Percentiles rank a stretch among this genome's conserved stretches.
Conservation (phyloP, 2,888 invertebrate species). For the Megastigmus dorsalis region DNA sequence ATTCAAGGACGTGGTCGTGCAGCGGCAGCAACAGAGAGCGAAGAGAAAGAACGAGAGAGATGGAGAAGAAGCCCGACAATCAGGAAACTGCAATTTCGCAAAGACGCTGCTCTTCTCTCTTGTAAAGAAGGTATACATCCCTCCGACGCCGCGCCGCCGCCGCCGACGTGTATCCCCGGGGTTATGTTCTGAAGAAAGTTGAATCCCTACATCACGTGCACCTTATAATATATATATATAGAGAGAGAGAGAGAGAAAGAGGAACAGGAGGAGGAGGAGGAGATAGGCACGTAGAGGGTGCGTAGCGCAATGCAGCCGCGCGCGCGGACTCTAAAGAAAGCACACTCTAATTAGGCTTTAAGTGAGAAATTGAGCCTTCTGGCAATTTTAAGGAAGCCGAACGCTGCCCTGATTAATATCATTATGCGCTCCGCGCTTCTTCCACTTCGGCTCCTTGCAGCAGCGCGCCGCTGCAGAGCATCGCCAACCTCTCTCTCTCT, state of each 20-base stretch:
- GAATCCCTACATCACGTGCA: constrained; percentile 3
- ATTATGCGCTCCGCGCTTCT: constrained; percentile 62
- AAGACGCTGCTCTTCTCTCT: constrained; percentile 69
- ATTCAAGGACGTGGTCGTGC: not conserved
- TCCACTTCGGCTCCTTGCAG: not conserved
- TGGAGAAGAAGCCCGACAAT: constrained; percentile 55
- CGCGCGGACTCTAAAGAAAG: constrained; percentile 61
- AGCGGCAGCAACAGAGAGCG: too few relatives aligned
- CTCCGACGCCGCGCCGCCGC: constrained; percentile 61
- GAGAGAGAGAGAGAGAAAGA: constrained; percentile 9
- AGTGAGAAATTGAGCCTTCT: constrained; percentile 74
- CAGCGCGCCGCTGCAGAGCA: too few relatives aligned
- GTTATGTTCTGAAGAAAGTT: constrained; percentile 28
- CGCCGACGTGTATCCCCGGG: constrained; percentile 8
- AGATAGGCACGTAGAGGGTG: too few relatives aligned
- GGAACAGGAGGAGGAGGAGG: too few relatives aligned
- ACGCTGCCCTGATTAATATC: constrained; percentile 73
- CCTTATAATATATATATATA: constrained; percentile 14
- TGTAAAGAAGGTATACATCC: constrained; percentile 62
- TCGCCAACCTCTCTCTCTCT: too few relatives aligned
- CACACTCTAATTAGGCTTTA: constrained; percentile 73
- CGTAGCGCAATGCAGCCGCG: constrained; percentile 25
- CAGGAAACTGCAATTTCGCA: constrained; percentile 72
- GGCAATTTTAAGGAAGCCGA: constrained; percentile 74
- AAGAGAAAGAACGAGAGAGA: too few relatives aligned